Evolutionary conservation across 2,888 invertebrate species (phyloP), one percentile per base, ranked within the genome.

Genomic region (Marronus borbonicus): DNA sequence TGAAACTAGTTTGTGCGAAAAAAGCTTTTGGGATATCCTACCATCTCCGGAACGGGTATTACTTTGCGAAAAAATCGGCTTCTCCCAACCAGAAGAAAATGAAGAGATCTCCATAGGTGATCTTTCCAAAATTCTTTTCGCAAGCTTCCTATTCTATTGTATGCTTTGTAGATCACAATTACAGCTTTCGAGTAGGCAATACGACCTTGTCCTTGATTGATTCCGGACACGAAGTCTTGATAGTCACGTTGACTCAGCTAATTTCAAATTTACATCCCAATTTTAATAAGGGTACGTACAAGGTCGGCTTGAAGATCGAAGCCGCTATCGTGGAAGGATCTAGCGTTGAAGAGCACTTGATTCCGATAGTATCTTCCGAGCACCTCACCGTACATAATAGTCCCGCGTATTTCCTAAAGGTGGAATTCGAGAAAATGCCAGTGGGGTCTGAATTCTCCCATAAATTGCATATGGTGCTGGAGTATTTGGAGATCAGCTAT

Each of bases 291-390:
- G 79, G 84, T 10, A 84, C 85, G 0, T 80, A 70, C 49, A 76
- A 79, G 70, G 81, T 76, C 10, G 78, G 76, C 10, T 74, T 87
- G 17, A 89, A 89, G 82, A 92, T 95, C 10, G 95, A 96, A 86
- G 94, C 94, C 84, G 90, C 95, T 79, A 93, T 94, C 0, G 88
- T 95, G 5, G 95, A 96, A 88, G 95, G 95, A 0, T 91, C 93
- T 2, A 93, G 93, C 4, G 89, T 92, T 0, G 94, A 94, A 80
- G 93, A 94, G 78, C 94, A 94, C 80, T 88, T 95, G 44, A 92
- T 94, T 5, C 93, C 95, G 0, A 88, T 95, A 7, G 88, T 95
- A 69, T 92, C 92, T 1, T 92, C 93, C 2, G 92, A 93, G 76
- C 87, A 92, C 90, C 83, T 89, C 0, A 88, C 89, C 60, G 78